Percentiles rank a stretch among this genome's conserved stretches.
These are phyloP conservation scores for Crotalus tigris DNA, from an alignment of 2,113 vertebrate genomes.

Conservation along the genomic window DNA sequence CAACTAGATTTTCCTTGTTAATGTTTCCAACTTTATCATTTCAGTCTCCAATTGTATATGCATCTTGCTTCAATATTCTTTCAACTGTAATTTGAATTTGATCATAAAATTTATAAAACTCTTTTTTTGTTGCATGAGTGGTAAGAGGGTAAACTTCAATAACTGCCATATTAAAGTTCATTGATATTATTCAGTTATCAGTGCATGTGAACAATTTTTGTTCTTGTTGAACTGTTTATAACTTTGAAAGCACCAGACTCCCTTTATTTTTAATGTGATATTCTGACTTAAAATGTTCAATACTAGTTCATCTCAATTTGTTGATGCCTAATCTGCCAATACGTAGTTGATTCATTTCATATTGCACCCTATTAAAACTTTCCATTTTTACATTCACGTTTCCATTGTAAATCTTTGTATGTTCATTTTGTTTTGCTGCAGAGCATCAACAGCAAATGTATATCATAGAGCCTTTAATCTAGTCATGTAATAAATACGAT, in stretches of 20 bases:
- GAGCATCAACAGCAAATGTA: not conserved
- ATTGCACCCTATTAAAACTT: not conserved
- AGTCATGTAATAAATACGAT: not conserved
- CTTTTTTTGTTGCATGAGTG: not conserved
- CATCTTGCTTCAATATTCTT: not conserved
- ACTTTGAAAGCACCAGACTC: not conserved
- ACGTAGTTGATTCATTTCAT: not conserved
- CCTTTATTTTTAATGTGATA: not conserved
- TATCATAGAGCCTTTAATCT: not conserved
- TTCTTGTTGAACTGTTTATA: not conserved
- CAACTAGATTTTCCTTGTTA: no score
- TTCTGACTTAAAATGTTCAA: not conserved
- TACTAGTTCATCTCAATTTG: not conserved
- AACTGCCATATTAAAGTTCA: not conserved
- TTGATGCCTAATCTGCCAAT: not conserved
- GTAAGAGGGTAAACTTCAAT: not conserved
- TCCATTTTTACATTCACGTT: not conserved
- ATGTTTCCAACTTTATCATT: not conserved
- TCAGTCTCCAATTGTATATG: not conserved
- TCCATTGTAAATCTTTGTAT: not conserved
- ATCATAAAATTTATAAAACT: not conserved
- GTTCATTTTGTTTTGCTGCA: not conserved
- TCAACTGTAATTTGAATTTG: not conserved
- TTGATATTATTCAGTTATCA: not conserved
- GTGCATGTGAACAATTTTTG: not conserved